Conservation (phyloP, 2,797 vertebrate genomes). For the Cryptoprocta ferox region DNA sequence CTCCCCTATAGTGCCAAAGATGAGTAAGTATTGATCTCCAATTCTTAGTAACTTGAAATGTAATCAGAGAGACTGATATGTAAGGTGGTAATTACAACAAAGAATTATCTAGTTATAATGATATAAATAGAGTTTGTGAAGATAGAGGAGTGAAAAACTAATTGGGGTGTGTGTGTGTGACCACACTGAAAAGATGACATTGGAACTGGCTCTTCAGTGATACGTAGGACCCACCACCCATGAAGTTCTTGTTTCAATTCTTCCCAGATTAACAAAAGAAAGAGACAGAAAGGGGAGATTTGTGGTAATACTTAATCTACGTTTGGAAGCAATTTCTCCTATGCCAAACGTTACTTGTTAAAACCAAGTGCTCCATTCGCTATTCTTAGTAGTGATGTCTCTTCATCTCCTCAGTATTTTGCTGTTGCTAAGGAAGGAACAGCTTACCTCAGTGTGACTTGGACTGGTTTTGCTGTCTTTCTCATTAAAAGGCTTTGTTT, state of each 20-base stretch:
- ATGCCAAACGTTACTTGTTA: neutral
- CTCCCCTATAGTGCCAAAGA: neutral
- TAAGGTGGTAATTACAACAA: neutral
- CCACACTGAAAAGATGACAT: neutral
- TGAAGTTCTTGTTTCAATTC: neutral
- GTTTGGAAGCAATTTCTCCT: neutral
- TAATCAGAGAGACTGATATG: neutral
- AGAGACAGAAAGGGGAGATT: neutral
- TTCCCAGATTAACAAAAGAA: neutral
- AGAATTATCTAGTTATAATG: neutral
- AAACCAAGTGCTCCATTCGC: neutral
- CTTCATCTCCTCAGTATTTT: neutral
- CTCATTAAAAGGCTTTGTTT: constrained; percentile 23
- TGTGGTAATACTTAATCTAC: neutral
- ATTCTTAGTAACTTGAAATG: neutral
- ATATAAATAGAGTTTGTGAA: neutral
- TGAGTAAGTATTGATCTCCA: neutral
- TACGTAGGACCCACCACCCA: neutral
- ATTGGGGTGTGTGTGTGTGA: neutral
- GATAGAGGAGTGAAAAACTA: neutral
- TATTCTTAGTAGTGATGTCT: neutral
- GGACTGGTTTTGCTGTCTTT: neutral
- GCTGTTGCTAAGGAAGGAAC: neutral
- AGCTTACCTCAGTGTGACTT: neutral
- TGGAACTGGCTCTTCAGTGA: neutral